Evolutionary conservation across 2,888 invertebrate genomes (phyloP), one percentile per base, ranked within the genome.

Genomic region (Geotrupes spiniger): DNA sequence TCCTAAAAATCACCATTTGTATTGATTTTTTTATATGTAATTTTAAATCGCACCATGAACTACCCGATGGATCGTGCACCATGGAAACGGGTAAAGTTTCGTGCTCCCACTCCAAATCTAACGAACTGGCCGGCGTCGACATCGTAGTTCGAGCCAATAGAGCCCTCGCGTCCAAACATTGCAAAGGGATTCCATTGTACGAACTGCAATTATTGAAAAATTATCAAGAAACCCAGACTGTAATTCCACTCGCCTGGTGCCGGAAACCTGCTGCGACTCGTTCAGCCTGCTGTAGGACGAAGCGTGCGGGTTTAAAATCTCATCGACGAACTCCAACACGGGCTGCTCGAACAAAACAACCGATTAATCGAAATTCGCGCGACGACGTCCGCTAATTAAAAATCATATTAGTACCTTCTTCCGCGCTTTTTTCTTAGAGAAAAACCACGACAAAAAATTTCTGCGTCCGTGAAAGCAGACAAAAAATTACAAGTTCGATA

Each of bases 91-190:
- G 73, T 9, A 73, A 53, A 57, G 75, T 74, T 72, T 85, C 85
- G 62, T 84, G 82, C 68, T 85, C 85, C 85, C 85, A 85, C 69
- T 85, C 85, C 46, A 85, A 72, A 63, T 85, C 85, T 46, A 85
- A 68, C 2, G 84, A 84, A 60, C 83, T 83, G n/a, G 78, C 80
- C 21, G 83, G 79, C 17, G 84, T 83, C 28, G 79, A 79, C 31
- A 76, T 65, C 15, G 66, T 63, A 9, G 72, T 73, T 46, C 67
- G 61, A 41, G 65, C 64, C 50, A 74, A 52, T 5, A 78, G 70
- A 53, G 74, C 78, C 60, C 74, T 69, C 29, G 79, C 81, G 65
- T 83, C 82, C 41, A 83, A 70, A 61, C 78, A 78, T 69, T 82
- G 82, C 29, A 83, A 65, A 40, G 80, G 79, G 47, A 80, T 79